These are phyloP conservation scores for Clavelina lepadiformis DNA, from an alignment of 23 tunicate species.

Conservation along the genomic window DNA sequence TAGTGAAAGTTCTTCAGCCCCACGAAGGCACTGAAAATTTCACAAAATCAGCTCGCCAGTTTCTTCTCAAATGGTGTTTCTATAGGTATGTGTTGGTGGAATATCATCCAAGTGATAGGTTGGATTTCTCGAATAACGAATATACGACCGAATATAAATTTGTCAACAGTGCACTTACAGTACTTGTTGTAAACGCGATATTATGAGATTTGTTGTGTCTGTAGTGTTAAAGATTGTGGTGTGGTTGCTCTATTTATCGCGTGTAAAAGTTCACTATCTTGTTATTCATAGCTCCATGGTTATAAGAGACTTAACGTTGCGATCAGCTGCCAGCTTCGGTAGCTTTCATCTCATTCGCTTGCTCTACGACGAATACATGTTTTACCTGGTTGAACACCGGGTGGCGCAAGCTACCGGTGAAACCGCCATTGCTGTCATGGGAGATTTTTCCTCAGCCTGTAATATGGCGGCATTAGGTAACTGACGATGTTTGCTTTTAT, in stretches of 20 bases:
- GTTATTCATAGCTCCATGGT: slow-evolving; percentile 85
- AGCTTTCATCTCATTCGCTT: slow-evolving; percentile 95
- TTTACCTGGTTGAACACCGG: slow-evolving; percentile 89
- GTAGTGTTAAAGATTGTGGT: too few relatives aligned
- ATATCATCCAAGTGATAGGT: too few relatives aligned
- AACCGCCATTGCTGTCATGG: slow-evolving; percentile 92
- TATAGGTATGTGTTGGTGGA: slow-evolving; percentile 95
- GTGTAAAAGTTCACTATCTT: background rate
- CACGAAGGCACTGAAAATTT: slow-evolving; percentile 44
- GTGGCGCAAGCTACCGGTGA: slow-evolving; percentile 97
- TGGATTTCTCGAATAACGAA: too few relatives aligned
- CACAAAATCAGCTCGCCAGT: slow-evolving; percentile 79
- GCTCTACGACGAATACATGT: slow-evolving; percentile 95
- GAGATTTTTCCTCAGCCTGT: slow-evolving; percentile 62
- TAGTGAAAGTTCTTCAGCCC: slow-evolving; percentile 53
- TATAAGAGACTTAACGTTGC: slow-evolving; percentile 90
- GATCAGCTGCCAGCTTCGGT: slow-evolving; percentile 98
- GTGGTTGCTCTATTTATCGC: too few relatives aligned
- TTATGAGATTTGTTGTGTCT: too few relatives aligned
- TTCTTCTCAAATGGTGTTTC: slow-evolving; percentile 95
- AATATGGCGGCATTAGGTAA: too few relatives aligned
- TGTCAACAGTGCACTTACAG: too few relatives aligned
- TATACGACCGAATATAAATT: too few relatives aligned
- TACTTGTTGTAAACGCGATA: too few relatives aligned
- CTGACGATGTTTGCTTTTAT: too few relatives aligned